phyloP scores from a whole-genome alignment of 2,113 vertebrate genomes.

The Tamias sibiricus region DNA sequence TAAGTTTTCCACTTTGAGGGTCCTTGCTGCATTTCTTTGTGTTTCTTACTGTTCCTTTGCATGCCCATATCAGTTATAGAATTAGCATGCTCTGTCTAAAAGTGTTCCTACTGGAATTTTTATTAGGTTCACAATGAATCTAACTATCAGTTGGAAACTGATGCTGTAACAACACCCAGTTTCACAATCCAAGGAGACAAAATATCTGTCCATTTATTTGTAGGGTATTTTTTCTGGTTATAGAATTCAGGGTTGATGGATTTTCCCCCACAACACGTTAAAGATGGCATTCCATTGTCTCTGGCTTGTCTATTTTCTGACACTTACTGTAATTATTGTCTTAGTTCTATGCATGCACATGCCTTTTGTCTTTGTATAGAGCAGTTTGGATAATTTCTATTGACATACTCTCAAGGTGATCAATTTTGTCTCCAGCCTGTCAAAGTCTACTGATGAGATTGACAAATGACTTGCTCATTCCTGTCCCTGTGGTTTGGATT shows the following conservation, averaged over 20 bases:
- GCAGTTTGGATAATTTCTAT: not conserved
- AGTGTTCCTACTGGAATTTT: not conserved
- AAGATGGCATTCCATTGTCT: no score
- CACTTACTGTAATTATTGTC: no score
- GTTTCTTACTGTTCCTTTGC: not conserved
- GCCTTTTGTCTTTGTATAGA: not conserved
- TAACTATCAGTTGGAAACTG: not conserved
- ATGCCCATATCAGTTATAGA: not conserved
- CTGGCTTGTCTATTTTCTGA: not conserved
- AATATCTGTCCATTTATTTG: not conserved
- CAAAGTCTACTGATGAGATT: not conserved
- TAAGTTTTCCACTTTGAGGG: not conserved
- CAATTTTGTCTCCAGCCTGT: not conserved
- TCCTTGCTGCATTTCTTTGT: no score
- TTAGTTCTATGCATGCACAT: no score
- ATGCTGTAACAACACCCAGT: not conserved
- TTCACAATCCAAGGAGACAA: not conserved
- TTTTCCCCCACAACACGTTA: not conserved
- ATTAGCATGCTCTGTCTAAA: not conserved
- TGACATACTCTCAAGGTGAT: not conserved
- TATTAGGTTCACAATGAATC: not conserved
- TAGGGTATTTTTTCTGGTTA: not conserved
- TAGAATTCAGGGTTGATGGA: not conserved
- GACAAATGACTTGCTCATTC: not conserved
- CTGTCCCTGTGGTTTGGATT: no score